Base-by-base conservation (phyloP, 1,140 invertebrate species). In the Brachionus asplanchnoidis region DNA sequence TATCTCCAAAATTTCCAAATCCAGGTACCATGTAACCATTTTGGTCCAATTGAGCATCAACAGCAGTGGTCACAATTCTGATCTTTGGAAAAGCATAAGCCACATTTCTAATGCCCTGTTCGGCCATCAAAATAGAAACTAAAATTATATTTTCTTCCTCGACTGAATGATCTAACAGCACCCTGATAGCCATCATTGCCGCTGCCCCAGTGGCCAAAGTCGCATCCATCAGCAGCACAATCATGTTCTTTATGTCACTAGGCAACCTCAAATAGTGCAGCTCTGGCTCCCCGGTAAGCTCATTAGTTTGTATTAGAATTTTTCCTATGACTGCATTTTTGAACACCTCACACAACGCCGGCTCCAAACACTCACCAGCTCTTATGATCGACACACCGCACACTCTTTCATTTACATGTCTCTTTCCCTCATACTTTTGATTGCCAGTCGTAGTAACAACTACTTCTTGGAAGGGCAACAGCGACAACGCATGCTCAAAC, bases 161-260 rank as follows among this genome's bases (percentile, higher is more conserved):
- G 60, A 99, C 97, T 90, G 99, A 97, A 89, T 99, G 97, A 91
- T 99, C 97, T n/a, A 99, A 90, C 60, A 99, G 90, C 23, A 99
- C 95, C 84, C 97, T 91, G 85, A 99, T 98, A 2, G 97, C 97
- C 97, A 99, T 99, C 92, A 99, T 98, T 28, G 97, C 96, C 0
- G 97, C 97, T 12, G 97, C 97, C 73, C 97, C 97, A 0, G 96
- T 97, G 17, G 96, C 95, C 32, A 98, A 96, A 0, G 97, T 98
- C 1, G 97, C 96, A 91, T 98, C 97, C 96, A 99, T 97, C 77
- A 99, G 90, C 87, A 99, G 95, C 70, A 99, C 95, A 89, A 94
- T 93, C 89, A 96, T 97, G 88, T 98, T 95, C 91, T 96, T 96
- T 80, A 99, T 98, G 89, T 99, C 96, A 90, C 96, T 97, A 23